Base-by-base conservation (phyloP, 2,797 vertebrate species). In the Brachyrhaphis roseni region DNA sequence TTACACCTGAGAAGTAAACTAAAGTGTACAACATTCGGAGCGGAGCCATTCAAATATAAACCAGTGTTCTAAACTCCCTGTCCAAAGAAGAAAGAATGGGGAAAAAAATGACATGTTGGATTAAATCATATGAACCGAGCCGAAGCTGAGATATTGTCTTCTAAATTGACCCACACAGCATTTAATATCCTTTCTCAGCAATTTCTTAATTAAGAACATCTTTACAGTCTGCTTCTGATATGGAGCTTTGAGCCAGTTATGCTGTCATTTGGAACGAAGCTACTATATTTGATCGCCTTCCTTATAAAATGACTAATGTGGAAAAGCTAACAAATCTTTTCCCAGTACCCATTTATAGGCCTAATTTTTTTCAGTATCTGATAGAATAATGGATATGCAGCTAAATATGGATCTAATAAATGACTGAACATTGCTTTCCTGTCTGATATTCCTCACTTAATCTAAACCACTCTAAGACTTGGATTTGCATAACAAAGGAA, bases 251-350 rank as follows among this genome's bases (percentile, higher is more conserved):
- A 28, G 39, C n/a, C 39, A 18, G 26, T 20, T 28, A 45, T 20
- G 64, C 36, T 76, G 34, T 46, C 34, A 28, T 53, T 71, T 72
- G 68, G 20, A 57, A 15, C 16, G 51, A 74, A 13, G 39, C 20
- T 66, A 5, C 55, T 49, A 13, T 43, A 31, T 72, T 1, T 46
- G 31, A 5, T 36, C 71, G 31, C 31, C 5, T 2, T 26, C 26
- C 77, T 53, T n/a, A 62, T 12, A 5, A 45, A 77, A 36, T 73
- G 75, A 78, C 47, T 80, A 49, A 39, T 74, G 5, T 7, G 70
- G 68, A 78, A 57, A 43, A 55, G 34, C 12, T 45, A 39, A 46
- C 34, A 55, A n/a, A 80, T 59, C 49, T 53, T 59, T 5, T 62
- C n/a, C 28, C 15, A 77, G n/a, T 46, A 45, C 41, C 64, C 68